Base-by-base conservation (phyloP, 2,888 invertebrate species). In the Dicyrtomina minuta region DNA sequence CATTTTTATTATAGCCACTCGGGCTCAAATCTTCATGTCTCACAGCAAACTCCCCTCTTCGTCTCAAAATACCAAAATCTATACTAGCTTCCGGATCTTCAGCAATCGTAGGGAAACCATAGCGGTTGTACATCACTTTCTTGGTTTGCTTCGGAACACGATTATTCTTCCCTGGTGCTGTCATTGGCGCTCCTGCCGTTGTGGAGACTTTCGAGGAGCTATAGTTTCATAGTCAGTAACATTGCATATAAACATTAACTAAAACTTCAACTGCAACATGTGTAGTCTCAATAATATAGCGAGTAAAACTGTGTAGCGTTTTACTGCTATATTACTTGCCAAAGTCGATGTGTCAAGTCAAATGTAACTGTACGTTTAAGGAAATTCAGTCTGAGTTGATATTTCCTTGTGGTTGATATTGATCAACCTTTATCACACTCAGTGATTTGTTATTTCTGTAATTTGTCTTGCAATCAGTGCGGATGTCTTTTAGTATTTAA, bases 91-190 rank as follows among this genome's bases (percentile, higher is more conserved):
- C 46, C 4, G 59, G 33, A 46, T 71, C 71, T 17, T 68, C 59
- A 3, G 65, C 39, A 17, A 65, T 46, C 3, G 68, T 56, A 22
- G 71, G 71, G 43, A 71, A 71, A 15, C 71, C 71, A 55, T 64
- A 71, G n/a, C 68, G 64, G 44, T 71, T 71, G 46, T 71, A 71
- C 53, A 71, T 55, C 20, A 68, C 71, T 65, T 71, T 71, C 33
- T 61, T 56, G 4, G 26, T 33, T 55, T 55, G 61, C 46, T 61
- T 61, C 4, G 15, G 15, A 27, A 55, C 24, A 6, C 41, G 39
- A 43, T n/a, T n/a, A 17, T 13, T 39, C 43, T 65, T 39, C 39
- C 24, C 46, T 12, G 61, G 5, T 27, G 46, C 2, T 10, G 51
- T 41, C 15, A 27, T 41, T 20, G 66, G 6, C 8, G 24, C 12